These are phyloP conservation scores for Sinocyclocheilus maitianheensis DNA, from an alignment of 2,113 vertebrate genomes.

Conservation along the genomic window DNA sequence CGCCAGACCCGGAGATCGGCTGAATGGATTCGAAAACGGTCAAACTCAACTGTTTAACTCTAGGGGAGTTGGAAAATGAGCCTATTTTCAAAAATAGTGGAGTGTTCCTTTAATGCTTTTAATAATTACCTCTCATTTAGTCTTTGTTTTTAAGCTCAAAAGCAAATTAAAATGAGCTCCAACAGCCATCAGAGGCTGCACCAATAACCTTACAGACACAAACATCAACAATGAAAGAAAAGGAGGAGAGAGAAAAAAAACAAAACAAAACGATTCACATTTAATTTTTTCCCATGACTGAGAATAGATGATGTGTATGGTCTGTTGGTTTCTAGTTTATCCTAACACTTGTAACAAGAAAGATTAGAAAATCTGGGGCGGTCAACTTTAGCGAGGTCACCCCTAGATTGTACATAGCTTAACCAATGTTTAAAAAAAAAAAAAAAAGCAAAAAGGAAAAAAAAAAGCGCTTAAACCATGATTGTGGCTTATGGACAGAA, in stretches of 20 bases:
- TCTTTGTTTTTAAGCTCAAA: constrained; percentile 6
- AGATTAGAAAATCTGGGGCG: no score
- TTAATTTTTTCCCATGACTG: background rate
- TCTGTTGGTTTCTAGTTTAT: background rate
- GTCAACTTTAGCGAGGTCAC: no score
- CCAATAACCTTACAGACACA: constrained; percentile 6
- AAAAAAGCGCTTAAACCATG: background rate
- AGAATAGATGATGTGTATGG: background rate
- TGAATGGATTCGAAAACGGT: no score
- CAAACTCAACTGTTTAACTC: no score
- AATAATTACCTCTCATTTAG: background rate
- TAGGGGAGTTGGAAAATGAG: no score
- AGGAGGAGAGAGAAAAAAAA: background rate
- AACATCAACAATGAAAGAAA: background rate
- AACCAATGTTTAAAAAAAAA: no score
- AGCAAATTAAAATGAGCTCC: background rate
- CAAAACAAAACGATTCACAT: background rate
- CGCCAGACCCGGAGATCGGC: no score
- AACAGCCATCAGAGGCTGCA: background rate
- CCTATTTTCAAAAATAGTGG: no score
- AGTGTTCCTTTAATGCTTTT: background rate
- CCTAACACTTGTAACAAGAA: background rate
- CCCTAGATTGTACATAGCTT: no score
- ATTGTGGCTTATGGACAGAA: no score
- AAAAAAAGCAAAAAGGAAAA: no score